Conservation (phyloP, 2,888 invertebrate genomes). For the Hylaea fasciaria region DNA sequence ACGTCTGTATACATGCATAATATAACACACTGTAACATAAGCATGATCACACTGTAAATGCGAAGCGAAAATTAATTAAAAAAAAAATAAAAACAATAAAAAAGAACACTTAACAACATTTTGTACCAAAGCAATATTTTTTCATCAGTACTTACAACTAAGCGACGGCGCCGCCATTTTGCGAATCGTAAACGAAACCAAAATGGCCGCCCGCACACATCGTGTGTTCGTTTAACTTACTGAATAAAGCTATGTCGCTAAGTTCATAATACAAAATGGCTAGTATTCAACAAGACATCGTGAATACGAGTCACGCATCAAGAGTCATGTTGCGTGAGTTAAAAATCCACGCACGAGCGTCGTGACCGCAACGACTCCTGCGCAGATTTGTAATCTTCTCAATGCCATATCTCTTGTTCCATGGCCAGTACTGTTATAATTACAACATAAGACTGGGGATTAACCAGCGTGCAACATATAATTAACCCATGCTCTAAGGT, state of each 20-base stretch:
- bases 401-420: conserved; percentile 21
- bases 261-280: conserved; percentile 39
- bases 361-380: not conserved
- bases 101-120: conserved; percentile 62
- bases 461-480: conserved; percentile 56
- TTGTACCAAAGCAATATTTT: conserved; percentile 70
- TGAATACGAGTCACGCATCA: conserved; percentile 22
- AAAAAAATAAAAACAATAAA: conserved; percentile 60
- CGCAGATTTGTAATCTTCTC: not conserved
- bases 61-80: conserved; percentile 70
- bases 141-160: conserved; percentile 80
- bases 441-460: conserved; percentile 49
- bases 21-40: conserved; percentile 80
- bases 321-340: conserved; percentile 5
- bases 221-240: conserved; percentile 60
- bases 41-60: conserved; percentile 83
- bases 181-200: conserved; percentile 55
- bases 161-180: conserved; percentile 70
- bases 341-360: not conserved
- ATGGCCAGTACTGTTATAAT: conserved; percentile 34
- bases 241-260: conserved; percentile 49
- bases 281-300: conserved; percentile 48
- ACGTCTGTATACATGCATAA: conserved; percentile 81
- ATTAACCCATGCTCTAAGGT: conserved; percentile 61
- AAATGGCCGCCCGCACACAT: conserved; percentile 74